Evolutionary conservation across 2,113 vertebrate genomes (phyloP), one percentile per base, ranked within the genome.

Genomic region (Tragelaphus imberbis): DNA sequence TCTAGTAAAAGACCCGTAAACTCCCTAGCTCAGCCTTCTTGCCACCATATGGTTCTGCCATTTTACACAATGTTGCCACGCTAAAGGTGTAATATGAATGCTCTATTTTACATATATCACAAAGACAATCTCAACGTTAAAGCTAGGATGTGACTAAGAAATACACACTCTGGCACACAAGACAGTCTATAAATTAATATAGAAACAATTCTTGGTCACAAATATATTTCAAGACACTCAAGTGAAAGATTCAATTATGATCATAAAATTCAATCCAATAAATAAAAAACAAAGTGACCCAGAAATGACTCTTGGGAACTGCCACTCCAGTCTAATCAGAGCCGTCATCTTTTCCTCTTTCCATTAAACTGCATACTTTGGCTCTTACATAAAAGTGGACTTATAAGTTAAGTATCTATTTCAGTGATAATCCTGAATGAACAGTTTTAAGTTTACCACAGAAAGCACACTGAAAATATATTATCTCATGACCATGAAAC

Each of bases 231-330:
- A 84, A 44, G 65, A 71, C 30, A 53, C 2, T 59, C 30, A 96
- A 84, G 44, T 55, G 36, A 95, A 98, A 95, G 2, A 90, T 25
- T 84, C 36, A 44, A 68, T 68, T 88, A 61, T 87, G 25, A 89
- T 84, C 13, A 88, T 94, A 84, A 92, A 90, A 82, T 71, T 63
- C 53, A 87, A 80, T 65, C 47, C 23, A 94, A 59, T 88, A 95
- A 96, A 96, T 87, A 96, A 93, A 96, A 90, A 90, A 16, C 71
- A 82, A 53, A 89, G 36, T 40, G 27, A 84, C 58, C 81, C 10
- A 40, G 8, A 82, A 91, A 59, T 56, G 27, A 27, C 68, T 95
- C 71, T 51, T 81, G 77, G 75, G 92, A 92, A 86, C 90, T 61
- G 28, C 21, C 19, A 77, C 16, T 75, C 80, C 30, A 5, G 7